Evolutionary conservation across 2,113 vertebrate genomes (phyloP).

Genomic region (Urocitellus parryii): DNA sequence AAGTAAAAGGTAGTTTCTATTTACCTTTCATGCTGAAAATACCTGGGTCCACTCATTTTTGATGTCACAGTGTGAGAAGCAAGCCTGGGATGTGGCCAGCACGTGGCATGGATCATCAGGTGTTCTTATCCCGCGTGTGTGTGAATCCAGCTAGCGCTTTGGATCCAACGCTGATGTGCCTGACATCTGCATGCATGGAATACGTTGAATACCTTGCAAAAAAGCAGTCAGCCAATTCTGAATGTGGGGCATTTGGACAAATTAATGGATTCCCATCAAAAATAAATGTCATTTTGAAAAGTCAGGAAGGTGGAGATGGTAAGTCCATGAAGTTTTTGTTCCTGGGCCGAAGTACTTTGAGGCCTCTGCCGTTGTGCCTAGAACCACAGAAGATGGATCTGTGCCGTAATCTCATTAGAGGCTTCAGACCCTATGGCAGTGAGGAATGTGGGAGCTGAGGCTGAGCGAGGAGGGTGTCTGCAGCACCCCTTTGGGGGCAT

Average conservation of each 20-base stretch:
- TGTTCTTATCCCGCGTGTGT: neutral
- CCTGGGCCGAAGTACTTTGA: neutral
- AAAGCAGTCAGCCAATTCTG: neutral
- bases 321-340: neutral
- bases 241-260: too few relatives aligned
- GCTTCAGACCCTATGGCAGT: too few relatives aligned
- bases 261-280: neutral
- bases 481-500: fast-evolving
- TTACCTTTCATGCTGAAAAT: neutral
- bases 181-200: neutral
- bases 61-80: neutral
- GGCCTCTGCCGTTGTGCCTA: fast-evolving
- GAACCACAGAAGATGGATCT: neutral
- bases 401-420: too few relatives aligned
- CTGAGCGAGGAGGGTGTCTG: neutral
- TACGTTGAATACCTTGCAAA: neutral
- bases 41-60: neutral
- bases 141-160: neutral
- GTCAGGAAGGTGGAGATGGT: too few relatives aligned
- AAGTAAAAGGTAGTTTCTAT: neutral
- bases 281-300: neutral
- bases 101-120: neutral
- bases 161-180: neutral
- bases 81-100: neutral
- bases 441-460: neutral